Evolutionary conservation across 2,888 invertebrate genomes (phyloP).

Genomic region (Protophormia terraenovae): DNA sequence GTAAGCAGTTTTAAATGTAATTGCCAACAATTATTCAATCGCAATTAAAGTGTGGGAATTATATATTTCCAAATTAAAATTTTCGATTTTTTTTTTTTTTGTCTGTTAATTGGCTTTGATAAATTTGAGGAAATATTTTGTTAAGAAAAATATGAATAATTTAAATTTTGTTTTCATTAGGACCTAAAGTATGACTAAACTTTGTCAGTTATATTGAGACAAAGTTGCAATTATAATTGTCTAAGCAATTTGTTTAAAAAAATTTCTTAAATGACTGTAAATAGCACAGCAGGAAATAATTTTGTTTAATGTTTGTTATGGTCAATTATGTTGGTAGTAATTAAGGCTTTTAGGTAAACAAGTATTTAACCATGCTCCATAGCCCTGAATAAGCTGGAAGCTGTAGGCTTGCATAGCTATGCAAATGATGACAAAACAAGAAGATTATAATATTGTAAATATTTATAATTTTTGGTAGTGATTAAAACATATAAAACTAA

Average conservation of each 20-base stretch:
- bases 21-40: conserved; percentile 62
- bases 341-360: too few species aligned
- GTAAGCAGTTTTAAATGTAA: conserved; percentile 53
- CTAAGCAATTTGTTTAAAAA: not conserved
- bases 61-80: conserved; percentile 14
- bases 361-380: too few species aligned
- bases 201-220: conserved; percentile 25
- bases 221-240: conserved; percentile 32
- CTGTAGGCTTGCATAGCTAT: too few species aligned
- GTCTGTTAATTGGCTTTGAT: conserved; percentile 56
- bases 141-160: not conserved
- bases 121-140: conserved; percentile 49
- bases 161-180: conserved; percentile 4
- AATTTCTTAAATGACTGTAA: not conserved
- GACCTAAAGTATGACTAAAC: conserved; percentile 28
- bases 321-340: not conserved
- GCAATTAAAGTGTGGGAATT: conserved; percentile 66
- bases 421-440: too few species aligned
- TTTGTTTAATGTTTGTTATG: not conserved
- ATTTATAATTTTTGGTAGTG: too few species aligned
- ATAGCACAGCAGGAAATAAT: not conserved
- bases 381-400: too few species aligned
- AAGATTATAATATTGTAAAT: too few species aligned
- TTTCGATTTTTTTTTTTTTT: not conserved
- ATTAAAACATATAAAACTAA: too few species aligned